Evolutionary conservation across 2,888 invertebrate species (phyloP).

Genomic region (Ichneumoninae sp.): DNA sequence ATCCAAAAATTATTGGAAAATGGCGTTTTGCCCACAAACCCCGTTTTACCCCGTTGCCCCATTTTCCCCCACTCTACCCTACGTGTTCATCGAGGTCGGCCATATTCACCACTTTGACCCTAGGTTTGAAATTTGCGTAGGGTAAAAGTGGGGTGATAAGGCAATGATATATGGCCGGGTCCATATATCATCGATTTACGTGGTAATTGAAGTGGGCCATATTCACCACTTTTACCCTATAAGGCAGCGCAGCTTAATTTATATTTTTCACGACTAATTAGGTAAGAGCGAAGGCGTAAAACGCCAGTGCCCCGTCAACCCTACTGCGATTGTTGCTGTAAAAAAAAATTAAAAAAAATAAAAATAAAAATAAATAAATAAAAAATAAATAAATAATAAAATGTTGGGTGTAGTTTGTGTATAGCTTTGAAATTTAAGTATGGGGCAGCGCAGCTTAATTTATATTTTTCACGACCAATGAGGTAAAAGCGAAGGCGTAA

Average conservation of each 20-base stretch:
- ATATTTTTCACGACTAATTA: neutral
- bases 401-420: neutral
- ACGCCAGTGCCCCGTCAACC: neutral
- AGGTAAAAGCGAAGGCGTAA: neutral
- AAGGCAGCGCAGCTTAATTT: neutral
- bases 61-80: no score
- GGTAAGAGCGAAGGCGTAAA: neutral
- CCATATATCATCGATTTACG: no score
- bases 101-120: no score
- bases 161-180: no score
- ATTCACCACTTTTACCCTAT: neutral
- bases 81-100: no score
- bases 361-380: neutral
- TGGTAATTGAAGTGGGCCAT: no score
- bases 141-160: no score
- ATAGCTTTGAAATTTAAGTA: neutral
- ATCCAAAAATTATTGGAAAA: no score
- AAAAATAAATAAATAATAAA: no score
- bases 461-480: conserved; percentile 4
- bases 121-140: no score
- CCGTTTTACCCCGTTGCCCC: no score
- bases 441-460: neutral
- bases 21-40: no score
- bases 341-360: neutral
- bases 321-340: neutral